phyloP scores from a whole-genome alignment of 2,888 invertebrate genomes.

The Trachelus iudaicus region DNA sequence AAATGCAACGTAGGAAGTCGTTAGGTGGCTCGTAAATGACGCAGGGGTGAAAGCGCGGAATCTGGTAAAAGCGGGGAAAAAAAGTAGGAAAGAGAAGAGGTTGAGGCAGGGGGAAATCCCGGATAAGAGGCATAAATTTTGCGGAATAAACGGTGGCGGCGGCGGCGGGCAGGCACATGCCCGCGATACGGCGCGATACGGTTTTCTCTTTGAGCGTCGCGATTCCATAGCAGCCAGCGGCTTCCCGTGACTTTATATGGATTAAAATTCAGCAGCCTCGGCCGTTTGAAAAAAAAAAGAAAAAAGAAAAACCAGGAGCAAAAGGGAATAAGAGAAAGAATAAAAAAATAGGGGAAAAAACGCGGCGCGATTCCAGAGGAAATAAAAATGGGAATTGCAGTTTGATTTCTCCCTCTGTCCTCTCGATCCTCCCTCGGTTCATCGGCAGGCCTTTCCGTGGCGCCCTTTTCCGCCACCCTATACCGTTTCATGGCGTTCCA shows the following conservation, averaged over 20 bases:
- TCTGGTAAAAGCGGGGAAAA: too few relatives aligned
- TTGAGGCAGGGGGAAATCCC: too few relatives aligned
- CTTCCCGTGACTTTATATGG: conserved; percentile 43
- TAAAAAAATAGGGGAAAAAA: conserved; percentile 8
- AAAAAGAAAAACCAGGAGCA: too few relatives aligned
- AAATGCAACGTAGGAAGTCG: too few relatives aligned
- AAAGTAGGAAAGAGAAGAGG: too few relatives aligned
- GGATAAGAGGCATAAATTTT: conserved; percentile 28
- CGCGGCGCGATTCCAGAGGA: conserved; percentile 34
- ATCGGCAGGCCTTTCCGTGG: conserved; percentile 15
- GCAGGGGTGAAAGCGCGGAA: too few relatives aligned
- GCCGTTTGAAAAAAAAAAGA: conserved; percentile 11
- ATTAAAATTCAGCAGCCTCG: conserved; percentile 44
- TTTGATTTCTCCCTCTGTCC: conserved; percentile 46
- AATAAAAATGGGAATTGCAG: conserved; percentile 62
- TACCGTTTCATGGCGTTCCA: conserved; percentile 13
- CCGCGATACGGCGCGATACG: too few relatives aligned
- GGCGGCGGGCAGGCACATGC: too few relatives aligned
- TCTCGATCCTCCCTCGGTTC: conserved; percentile 23
- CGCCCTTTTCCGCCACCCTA: conserved; percentile 32
- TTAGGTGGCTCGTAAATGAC: too few relatives aligned
- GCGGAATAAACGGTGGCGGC: conserved; percentile 26
- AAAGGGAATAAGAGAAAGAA: too few relatives aligned
- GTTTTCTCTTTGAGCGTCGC: too few relatives aligned
- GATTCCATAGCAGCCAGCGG: too few relatives aligned